Evolutionary conservation across 2,113 vertebrate species (phyloP).

Genomic region (Pungitius pungitius): DNA sequence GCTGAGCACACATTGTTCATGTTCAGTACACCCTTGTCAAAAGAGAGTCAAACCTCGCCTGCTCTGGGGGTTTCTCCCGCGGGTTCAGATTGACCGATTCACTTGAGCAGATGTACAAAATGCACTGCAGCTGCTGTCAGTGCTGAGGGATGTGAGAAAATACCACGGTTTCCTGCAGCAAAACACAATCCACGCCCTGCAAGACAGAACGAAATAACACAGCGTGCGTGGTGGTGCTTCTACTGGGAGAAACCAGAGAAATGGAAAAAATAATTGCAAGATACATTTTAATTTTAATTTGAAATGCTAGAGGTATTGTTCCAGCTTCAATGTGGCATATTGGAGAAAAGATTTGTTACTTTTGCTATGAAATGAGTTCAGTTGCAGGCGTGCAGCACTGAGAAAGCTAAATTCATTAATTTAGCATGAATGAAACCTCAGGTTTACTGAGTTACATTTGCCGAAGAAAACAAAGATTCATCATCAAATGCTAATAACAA

Average conservation of each 20-base stretch:
- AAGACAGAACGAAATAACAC: neutral
- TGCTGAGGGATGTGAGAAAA: conserved; percentile 3
- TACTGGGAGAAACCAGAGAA: conserved; percentile 12
- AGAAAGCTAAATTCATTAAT: conserved; percentile 64
- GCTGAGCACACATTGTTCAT: conserved; percentile 61
- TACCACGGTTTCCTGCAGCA: neutral
- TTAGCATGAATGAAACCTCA: conserved; percentile 39
- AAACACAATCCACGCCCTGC: neutral
- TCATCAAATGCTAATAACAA: neutral
- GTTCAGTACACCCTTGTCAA: conserved; percentile 59
- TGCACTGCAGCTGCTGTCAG: conserved; percentile 1
- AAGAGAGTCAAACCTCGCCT: conserved; percentile 45
- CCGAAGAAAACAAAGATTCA: conserved; percentile 1
- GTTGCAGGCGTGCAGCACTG: conserved; percentile 48
- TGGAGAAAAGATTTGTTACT: conserved; percentile 55
- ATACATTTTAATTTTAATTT: conserved; percentile 37
- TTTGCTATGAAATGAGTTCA: conserved; percentile 64
- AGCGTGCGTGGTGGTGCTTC: conserved; percentile 20
- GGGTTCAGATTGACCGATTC: conserved; percentile 23
- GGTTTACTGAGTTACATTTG: conserved; percentile 1
- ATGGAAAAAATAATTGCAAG: neutral
- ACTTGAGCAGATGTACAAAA: conserved; percentile 29
- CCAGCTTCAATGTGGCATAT: conserved; percentile 62
- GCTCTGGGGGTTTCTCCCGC: conserved; percentile 30
- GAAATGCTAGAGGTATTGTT: conserved; percentile 59